phyloP scores from a whole-genome alignment of 2,888 invertebrate genomes.

The Unio delphinus region DNA sequence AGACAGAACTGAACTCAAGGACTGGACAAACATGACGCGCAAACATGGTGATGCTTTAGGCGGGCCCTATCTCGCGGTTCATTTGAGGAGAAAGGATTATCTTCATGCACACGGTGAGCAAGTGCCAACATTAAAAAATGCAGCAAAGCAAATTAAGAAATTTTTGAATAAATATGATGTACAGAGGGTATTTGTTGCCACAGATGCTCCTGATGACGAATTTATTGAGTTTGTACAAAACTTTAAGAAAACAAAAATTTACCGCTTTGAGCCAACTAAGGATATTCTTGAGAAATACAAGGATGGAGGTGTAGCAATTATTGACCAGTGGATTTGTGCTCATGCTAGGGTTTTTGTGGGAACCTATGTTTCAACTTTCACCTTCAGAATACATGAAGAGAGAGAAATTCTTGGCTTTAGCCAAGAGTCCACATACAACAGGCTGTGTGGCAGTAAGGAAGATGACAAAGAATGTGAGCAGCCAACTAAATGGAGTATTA shows the following conservation, averaged over 20 bases:
- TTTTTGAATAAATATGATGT: slow-evolving; percentile 76
- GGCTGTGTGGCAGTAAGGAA: slow-evolving; percentile 79
- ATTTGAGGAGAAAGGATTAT: slow-evolving; percentile 92
- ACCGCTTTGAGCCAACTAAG: slow-evolving; percentile 51
- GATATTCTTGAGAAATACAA: slow-evolving; percentile 72
- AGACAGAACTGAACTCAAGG: slow-evolving; percentile 77
- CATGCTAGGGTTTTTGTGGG: slow-evolving; percentile 91
- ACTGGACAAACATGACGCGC: slow-evolving; percentile 76
- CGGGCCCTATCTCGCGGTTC: slow-evolving; percentile 84
- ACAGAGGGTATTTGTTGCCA: slow-evolving; percentile 84
- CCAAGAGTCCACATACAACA: slow-evolving; percentile 87
- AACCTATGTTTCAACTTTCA: slow-evolving; percentile 94
- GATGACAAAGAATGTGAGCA: slow-evolving; percentile 79
- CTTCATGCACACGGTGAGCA: slow-evolving; percentile 81
- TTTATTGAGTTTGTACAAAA: slow-evolving; percentile 71
- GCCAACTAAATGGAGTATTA: slow-evolving; percentile 81
- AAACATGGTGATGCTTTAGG: slow-evolving; percentile 70
- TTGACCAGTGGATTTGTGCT: slow-evolving; percentile 96
- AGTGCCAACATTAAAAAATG: slow-evolving; percentile 84
- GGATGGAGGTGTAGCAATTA: slow-evolving; percentile 91
- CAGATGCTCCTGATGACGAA: slow-evolving; percentile 81
- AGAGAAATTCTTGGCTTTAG: slow-evolving; percentile 93
- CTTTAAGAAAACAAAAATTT: slow-evolving; percentile 70
- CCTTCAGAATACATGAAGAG: slow-evolving; percentile 97
- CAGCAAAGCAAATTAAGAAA: slow-evolving; percentile 82